Base-by-base conservation (phyloP, 1,140 invertebrate genomes). In the Thereuonema tuberculata region DNA sequence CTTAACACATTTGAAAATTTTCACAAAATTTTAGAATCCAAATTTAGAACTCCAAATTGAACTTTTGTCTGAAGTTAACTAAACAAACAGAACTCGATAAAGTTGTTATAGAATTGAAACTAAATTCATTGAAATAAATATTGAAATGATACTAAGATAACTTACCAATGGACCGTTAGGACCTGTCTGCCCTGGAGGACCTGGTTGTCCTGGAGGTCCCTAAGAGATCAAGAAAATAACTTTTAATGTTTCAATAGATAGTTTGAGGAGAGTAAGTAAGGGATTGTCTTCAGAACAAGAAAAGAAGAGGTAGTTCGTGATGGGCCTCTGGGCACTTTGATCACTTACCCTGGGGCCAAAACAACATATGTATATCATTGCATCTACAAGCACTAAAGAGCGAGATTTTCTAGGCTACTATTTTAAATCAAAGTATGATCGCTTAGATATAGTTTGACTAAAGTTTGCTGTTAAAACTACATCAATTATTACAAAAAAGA, bases 151-250 rank as follows among this genome's bases (percentile, higher is more conserved):
- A 24, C 3, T 14, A 20, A n/a, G 1, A 21, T 26, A 9, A 3
- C 25, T 15, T 61, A 84, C 85, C 2, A 80, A 62, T 3, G 83
- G 75, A 1, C 85, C 85, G 50, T 73, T 67, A 2, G 79, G 71
- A 5, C 86, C 85, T 23, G 80, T 65, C 70, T 82, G 82, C 9
- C 86, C 86, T 24, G 81, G 81, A 27, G 80, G 71, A 3, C 85
- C 85, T 1, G 82, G 77, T 61, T 82, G 78, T 1, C 86, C 85
- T 12, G 78, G 73, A 53, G 83, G 81, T 0, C 85, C 85, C 37
- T 65, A 52, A 46, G 48, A 63, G 27, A 43, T 26, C 5, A 26
- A 5, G 25, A 55, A 9, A 21, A 5, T 50, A 21, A 50, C 21
- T 50, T 5, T 9, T 50, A 21, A 21, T 50, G 24, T 12, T 12